Evolutionary conservation across 2,113 vertebrate species (phyloP), one percentile per base, ranked within the genome.

Genomic region (Hyperoodon ampullatus): DNA sequence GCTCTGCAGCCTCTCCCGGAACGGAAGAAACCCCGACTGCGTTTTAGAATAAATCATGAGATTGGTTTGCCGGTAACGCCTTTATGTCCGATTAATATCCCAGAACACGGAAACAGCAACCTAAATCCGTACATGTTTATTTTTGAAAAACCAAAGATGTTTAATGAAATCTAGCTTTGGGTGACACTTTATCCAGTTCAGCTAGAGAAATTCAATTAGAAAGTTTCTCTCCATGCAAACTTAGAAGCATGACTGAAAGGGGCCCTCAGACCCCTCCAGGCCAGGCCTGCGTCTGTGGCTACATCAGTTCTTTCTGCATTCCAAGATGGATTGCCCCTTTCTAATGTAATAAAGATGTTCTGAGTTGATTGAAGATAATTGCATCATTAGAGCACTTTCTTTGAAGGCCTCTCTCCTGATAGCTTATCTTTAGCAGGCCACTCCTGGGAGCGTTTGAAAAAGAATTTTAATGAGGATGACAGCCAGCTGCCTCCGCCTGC

Each of bases 91-190:
- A 35, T 66, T 53, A 74, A 23, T 55, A 70, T n/a, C 33, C 65
- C 87, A 81, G 65, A 91, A 42, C n/a, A 47, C 61, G 58, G 71
- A 78, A 58, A 53, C 33, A 39, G 26, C 42, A 18, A 24, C 30
- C n/a, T 28, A 88, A 55, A 53, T 61, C 10, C 0, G 16, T 12
- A 6, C 42, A 13, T 80, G 18, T 47, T 55, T 95, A 33, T 71
- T 91, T 78, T 14, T 78, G 58, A 81, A 55, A 68, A 83, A 66
- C 7, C 9, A 21, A 66, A 61, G 42, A 72, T 65, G 53, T 66
- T 81, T 91, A 92, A 82, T 90, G 47, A 95, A 93, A 89, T 61
- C 78, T 93, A 93, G 78, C 77, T 84, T 87, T 82, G 24, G 80
- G 70, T 50, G 55, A 61, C 55, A 65, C 82, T 81, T 50, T 44